phyloP scores from a whole-genome alignment of 2,113 vertebrate species.

The Calypte anna region DNA sequence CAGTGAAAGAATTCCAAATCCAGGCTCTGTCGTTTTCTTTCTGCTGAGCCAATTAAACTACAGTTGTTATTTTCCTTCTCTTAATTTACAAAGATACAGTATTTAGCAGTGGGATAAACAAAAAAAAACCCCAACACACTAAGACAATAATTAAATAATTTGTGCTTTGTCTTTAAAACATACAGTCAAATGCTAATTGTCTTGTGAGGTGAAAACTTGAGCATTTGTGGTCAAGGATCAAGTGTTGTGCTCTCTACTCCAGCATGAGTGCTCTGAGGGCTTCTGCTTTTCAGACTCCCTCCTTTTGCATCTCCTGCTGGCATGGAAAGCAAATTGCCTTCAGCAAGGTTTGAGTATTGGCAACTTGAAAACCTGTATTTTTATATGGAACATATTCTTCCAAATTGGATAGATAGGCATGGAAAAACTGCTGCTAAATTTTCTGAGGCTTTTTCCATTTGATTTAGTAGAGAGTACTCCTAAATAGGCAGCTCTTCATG shows the following conservation, averaged over 20 bases:
- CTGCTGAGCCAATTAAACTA: not conserved
- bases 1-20: not conserved
- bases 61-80: not conserved
- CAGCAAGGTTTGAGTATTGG: not conserved
- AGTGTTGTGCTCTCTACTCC: not conserved
- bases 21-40: not conserved
- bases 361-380: not conserved
- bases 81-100: not conserved
- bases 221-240: not conserved
- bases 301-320: not conserved
- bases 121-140: not conserved
- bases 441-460: not conserved
- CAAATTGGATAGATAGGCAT: not conserved
- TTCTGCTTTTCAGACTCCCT: not conserved
- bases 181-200: not conserved
- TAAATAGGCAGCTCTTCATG: not conserved
- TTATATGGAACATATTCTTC: not conserved
- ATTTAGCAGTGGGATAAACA: not conserved
- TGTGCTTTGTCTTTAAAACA: not conserved
- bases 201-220: not conserved
- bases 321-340: not conserved
- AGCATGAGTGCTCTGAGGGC: not conserved
- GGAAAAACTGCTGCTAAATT: not conserved
- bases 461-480: not conserved
- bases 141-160: not conserved